Percentiles rank a stretch among this genome's conserved stretches.
Evolutionary conservation across 2,888 invertebrate species (phyloP).

Genomic region (Agonopterix arenella): DNA sequence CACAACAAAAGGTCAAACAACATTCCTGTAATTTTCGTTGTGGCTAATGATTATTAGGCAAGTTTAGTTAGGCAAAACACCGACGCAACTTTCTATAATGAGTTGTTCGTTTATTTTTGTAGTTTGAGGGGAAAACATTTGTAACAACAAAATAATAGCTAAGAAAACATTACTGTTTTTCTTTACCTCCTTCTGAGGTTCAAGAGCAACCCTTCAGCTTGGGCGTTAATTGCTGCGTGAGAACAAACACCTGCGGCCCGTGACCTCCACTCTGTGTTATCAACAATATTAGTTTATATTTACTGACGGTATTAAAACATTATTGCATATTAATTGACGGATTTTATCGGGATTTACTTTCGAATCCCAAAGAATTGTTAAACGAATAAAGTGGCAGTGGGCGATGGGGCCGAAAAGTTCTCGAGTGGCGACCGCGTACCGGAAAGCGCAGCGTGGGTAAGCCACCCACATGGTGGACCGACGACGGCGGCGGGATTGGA

Average conservation of each 20-base stretch:
- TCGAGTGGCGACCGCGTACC: too few species aligned
- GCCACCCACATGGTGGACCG: too few species aligned
- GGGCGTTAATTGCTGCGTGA: constrained; percentile 70
- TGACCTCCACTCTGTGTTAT: constrained; percentile 1
- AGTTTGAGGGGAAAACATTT: constrained; percentile 10
- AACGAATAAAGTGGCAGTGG: too few species aligned
- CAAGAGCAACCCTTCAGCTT: constrained; percentile 59
- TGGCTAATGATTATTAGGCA: constrained; percentile 3
- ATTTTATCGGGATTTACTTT: too few species aligned
- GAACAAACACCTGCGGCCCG: constrained; percentile 53
- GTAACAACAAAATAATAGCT: constrained; percentile 31
- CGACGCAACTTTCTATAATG: constrained; percentile 1
- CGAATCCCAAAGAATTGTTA: too few species aligned
- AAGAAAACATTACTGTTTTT: constrained; percentile 46
- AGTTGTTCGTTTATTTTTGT: constrained; percentile 9
- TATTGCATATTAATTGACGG: constrained; percentile 11
- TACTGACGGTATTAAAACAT: constrained; percentile 37
- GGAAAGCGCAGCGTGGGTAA: too few species aligned
- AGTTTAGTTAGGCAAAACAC: constrained; percentile 3
- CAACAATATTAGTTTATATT: neutral
- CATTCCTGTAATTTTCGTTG: neutral
- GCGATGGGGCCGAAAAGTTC: too few species aligned
- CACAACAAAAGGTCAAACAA: constrained; percentile 3
- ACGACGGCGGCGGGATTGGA: too few species aligned
- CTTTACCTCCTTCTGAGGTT: constrained; percentile 47